phyloP scores from a whole-genome alignment of 2,113 vertebrate genomes.

The Pongo pygmaeus region DNA sequence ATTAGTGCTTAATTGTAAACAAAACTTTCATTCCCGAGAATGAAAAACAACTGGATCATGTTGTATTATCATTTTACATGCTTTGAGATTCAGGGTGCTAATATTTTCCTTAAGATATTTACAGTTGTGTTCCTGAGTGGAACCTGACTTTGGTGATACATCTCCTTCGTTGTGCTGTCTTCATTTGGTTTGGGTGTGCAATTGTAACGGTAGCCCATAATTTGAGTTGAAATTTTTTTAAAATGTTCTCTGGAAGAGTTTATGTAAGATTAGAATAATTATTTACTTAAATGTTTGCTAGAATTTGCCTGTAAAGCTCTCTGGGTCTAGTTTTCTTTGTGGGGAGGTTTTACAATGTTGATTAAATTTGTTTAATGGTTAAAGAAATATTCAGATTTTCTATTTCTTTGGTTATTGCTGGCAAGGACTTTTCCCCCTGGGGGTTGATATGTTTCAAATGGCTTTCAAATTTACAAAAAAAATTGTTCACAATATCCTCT shows the following conservation, averaged over 20 bases:
- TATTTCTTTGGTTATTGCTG: neutral
- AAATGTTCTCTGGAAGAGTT: neutral
- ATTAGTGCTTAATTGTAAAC: neutral
- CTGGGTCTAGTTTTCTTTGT: neutral
- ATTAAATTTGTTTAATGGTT: conserved; percentile 11
- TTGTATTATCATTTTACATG: neutral
- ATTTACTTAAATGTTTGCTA: conserved; percentile 2
- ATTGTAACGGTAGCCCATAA: neutral
- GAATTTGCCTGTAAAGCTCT: neutral
- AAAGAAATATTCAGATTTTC: neutral
- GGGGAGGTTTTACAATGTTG: neutral
- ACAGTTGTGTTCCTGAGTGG: neutral
- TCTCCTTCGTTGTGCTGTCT: neutral
- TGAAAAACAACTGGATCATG: neutral
- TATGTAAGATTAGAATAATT: neutral
- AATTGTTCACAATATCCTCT: neutral
- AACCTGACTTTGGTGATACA: neutral
- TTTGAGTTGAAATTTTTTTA: neutral
- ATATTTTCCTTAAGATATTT: conserved; percentile 10
- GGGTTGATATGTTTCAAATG: neutral
- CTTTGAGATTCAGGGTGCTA: neutral
- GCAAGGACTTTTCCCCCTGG: neutral
- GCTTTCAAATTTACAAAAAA: conserved; percentile 12
- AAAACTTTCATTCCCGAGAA: neutral
- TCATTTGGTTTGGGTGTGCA: neutral